These are phyloP conservation scores for Drymodes brunneopygia DNA, from an alignment of 2,113 vertebrate genomes.

Conservation along the genomic window DNA sequence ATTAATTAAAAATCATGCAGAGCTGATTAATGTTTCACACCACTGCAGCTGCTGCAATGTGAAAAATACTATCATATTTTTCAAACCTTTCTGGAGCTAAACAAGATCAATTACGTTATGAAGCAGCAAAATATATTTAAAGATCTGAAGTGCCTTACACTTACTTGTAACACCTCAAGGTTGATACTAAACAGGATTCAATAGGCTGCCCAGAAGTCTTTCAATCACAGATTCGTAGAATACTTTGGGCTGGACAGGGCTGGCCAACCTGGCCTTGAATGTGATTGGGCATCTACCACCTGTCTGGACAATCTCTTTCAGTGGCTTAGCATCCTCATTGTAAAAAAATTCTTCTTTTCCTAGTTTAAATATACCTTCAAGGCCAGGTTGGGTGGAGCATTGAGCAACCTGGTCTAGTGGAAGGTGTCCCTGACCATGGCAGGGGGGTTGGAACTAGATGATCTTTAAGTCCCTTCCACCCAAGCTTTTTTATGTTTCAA, in stretches of 20 bases:
- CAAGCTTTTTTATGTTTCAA: neutral
- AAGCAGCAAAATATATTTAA: neutral
- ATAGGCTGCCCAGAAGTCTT: neutral
- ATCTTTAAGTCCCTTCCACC: neutral
- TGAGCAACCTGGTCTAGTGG: neutral
- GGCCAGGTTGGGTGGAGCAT: neutral
- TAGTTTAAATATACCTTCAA: neutral
- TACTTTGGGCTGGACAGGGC: neutral
- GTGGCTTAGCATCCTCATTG: neutral
- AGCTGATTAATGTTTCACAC: neutral
- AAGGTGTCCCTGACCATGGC: too few relatives aligned
- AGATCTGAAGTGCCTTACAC: neutral
- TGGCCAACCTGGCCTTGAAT: neutral
- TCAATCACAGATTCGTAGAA: neutral
- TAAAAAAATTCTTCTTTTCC: neutral
- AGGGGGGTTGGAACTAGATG: neutral
- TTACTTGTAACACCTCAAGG: neutral
- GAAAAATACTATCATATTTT: neutral
- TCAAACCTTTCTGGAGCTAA: neutral
- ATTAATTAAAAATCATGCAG: neutral
- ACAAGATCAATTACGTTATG: neutral
- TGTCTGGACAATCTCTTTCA: neutral
- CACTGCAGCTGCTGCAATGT: neutral
- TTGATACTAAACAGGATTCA: neutral
- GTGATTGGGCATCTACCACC: neutral